Conservation (phyloP, 2,797 vertebrate genomes). For the Spinus olivaceus region DNA sequence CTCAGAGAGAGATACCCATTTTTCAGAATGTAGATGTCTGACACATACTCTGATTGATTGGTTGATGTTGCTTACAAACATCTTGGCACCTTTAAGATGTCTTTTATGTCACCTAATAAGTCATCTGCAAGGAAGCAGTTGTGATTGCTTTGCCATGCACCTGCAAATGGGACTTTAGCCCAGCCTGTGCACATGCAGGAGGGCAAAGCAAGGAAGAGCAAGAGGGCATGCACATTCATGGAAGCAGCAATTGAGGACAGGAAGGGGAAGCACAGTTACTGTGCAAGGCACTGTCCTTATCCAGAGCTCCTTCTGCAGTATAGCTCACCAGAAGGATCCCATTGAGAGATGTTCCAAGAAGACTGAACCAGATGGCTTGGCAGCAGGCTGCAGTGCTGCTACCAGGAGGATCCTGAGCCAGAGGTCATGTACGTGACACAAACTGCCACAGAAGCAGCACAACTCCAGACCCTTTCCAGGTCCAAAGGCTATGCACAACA, state of each 20-base stretch:
- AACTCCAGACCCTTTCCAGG: neutral
- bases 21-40: neutral
- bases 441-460: neutral
- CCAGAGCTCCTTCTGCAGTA: neutral
- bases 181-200: neutral
- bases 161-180: neutral
- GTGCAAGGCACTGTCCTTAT: neutral
- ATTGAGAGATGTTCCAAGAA: neutral
- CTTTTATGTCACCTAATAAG: neutral
- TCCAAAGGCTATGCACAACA: neutral
- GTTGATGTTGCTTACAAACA: neutral
- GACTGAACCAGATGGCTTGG: neutral
- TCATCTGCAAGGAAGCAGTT: neutral
- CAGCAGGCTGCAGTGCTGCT: neutral
- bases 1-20: neutral
- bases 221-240: neutral
- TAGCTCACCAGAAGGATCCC: neutral
- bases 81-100: neutral
- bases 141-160: neutral
- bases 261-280: neutral
- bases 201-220: neutral
- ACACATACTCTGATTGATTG: neutral
- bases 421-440: neutral
- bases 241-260: fast-evolving
- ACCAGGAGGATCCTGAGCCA: neutral